A percentile compares a stretch with the other conserved stretches of the same genome.
Conservation (phyloP, 2,888 invertebrate genomes). For the Hoplodrina blanda region DNA sequence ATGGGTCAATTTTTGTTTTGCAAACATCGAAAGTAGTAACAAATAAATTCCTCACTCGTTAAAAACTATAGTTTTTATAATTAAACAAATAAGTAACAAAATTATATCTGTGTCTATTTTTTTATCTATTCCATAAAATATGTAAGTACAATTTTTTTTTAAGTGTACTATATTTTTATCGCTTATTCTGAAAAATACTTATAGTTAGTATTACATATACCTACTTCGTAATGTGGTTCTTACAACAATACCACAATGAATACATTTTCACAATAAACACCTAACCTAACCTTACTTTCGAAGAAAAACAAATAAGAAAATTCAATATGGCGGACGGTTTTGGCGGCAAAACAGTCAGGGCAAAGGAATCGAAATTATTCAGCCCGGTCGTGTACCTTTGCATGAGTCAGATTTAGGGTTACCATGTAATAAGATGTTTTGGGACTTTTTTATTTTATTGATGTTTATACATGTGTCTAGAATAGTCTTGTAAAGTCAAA, state of each 20-base stretch:
- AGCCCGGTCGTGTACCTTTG: slow-evolving; percentile 51
- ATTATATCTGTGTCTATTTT: too few relatives aligned
- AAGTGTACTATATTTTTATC: too few relatives aligned
- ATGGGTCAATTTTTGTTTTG: too few relatives aligned
- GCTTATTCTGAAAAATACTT: too few relatives aligned
- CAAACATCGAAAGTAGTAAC: too few relatives aligned
- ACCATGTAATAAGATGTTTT: background rate
- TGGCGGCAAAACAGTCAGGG: slow-evolving; percentile 53
- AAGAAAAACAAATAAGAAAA: slow-evolving; percentile 22
- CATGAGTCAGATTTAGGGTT: slow-evolving; percentile 46
- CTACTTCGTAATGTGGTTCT: too few relatives aligned
- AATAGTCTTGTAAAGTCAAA: background rate
- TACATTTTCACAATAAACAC: background rate
- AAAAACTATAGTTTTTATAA: too few relatives aligned
- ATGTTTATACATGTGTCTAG: background rate
- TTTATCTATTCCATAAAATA: too few relatives aligned
- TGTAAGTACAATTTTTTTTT: too few relatives aligned
- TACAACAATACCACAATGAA: background rate
- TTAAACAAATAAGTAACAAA: too few relatives aligned
- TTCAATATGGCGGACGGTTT: slow-evolving; percentile 43
- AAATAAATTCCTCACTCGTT: too few relatives aligned
- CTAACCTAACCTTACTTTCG: background rate
- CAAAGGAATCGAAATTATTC: slow-evolving; percentile 52
- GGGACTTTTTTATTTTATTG: background rate
- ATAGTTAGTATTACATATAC: too few relatives aligned